phyloP scores from a whole-genome alignment of 2,797 vertebrate species.

The Crocodylus rhombifer region DNA sequence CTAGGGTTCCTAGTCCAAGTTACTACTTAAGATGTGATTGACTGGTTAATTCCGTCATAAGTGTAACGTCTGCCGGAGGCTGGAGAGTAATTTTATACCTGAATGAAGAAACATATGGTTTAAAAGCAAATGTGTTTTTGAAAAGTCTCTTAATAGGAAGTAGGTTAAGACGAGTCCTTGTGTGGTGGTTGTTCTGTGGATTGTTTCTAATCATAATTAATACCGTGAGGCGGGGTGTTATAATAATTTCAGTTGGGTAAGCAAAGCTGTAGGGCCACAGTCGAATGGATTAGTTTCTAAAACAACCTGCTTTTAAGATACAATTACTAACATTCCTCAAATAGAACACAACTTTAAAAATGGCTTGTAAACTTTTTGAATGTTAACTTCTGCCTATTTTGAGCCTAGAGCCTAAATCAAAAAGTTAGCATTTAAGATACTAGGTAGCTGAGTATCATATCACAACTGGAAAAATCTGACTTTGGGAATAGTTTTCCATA shows the following conservation, averaged over 20 bases:
- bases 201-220: background rate
- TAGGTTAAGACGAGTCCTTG: background rate
- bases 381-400: background rate
- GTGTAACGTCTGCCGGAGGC: no score
- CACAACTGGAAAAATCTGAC: background rate
- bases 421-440: background rate
- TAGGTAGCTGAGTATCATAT: background rate
- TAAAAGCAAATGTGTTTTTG: background rate
- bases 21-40: no score
- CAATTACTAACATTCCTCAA: slow-evolving; percentile 42
- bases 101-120: background rate
- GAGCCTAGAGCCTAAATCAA: background rate
- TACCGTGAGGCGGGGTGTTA: no score
- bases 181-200: background rate
- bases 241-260: slow-evolving; percentile 28
- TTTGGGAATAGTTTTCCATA: background rate
- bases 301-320: slow-evolving; percentile 47
- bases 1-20: no score
- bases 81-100: background rate
- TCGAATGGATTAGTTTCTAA: slow-evolving; percentile 14
- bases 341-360: slow-evolving; percentile 44
- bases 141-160: background rate
- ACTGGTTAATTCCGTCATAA: no score
- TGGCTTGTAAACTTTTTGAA: slow-evolving; percentile 31
- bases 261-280: background rate